These are phyloP conservation scores for Dreissena rostriformis DNA, from an alignment of 1,140 invertebrate species.

Conservation along the genomic window DNA sequence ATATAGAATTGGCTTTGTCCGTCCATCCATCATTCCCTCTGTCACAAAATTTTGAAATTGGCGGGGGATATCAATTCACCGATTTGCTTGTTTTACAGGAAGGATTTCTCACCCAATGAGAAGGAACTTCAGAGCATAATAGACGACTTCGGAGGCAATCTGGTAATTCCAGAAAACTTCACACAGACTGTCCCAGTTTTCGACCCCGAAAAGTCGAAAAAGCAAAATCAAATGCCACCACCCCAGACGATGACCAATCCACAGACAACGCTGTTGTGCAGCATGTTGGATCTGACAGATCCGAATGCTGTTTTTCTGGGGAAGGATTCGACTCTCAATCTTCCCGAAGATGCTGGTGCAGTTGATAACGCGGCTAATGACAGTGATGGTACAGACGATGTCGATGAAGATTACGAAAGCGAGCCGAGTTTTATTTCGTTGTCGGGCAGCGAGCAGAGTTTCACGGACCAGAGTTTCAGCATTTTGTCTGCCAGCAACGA, in stretches of 20 bases:
- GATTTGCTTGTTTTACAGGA: conserved; percentile 83
- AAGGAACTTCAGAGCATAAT: conserved; percentile 88
- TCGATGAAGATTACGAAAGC: conserved; percentile 60
- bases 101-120: conserved; percentile 88
- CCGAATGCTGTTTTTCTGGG: conserved; percentile 83
- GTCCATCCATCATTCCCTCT: too few species aligned
- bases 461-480: conserved; percentile 63
- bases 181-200: conserved; percentile 86
- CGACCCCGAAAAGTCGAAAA: conserved; percentile 77
- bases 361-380: conserved; percentile 54
- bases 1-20: too few species aligned
- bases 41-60: too few species aligned
- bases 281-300: conserved; percentile 90
- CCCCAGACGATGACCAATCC: conserved; percentile 84
- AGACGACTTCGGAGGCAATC: conserved; percentile 85
- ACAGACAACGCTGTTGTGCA: conserved; percentile 92
- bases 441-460: conserved; percentile 50
- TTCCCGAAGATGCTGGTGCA: conserved; percentile 33
- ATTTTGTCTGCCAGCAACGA: conserved; percentile 60
- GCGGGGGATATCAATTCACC: too few species aligned
- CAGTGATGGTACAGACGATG: conserved; percentile 55
- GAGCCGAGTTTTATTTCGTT: conserved; percentile 60
- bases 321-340: conserved; percentile 61
- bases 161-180: conserved; percentile 90
- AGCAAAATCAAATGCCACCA: conserved; percentile 67